These are phyloP conservation scores for Zaprionus tsacasi DNA, from an alignment of 1,140 invertebrate species.

Conservation along the genomic window DNA sequence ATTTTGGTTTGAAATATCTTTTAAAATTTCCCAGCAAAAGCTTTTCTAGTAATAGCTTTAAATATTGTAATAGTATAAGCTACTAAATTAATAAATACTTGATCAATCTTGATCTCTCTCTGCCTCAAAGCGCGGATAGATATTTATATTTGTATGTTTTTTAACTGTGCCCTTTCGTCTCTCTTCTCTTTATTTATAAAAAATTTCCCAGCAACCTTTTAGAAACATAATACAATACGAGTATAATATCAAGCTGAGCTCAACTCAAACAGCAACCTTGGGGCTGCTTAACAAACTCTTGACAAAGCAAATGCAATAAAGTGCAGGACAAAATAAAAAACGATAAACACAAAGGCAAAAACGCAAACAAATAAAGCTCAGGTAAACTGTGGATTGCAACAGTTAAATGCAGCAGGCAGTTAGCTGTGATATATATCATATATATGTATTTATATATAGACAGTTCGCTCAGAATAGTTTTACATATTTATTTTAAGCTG, in stretches of 20 bases:
- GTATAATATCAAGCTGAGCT: slow-evolving; percentile 8
- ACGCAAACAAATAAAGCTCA: slow-evolving; percentile 54
- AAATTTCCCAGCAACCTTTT: too few species aligned
- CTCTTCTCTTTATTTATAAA: too few species aligned
- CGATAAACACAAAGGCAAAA: slow-evolving; percentile 2
- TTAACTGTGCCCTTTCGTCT: too few species aligned
- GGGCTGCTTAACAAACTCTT: background rate
- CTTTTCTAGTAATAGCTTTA: too few species aligned
- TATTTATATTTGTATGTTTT: too few species aligned
- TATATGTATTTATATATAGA: background rate
- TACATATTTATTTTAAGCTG: background rate
- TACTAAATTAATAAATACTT: too few species aligned
- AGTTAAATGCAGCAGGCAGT: slow-evolving; percentile 23
- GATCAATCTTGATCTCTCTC: too few species aligned
- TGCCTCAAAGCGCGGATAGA: too few species aligned
- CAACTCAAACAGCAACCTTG: background rate
- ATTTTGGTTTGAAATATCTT: background rate
- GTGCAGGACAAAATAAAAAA: slow-evolving; percentile 1
- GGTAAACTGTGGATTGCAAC: slow-evolving; percentile 51
- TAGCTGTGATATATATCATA: slow-evolving; percentile 32
- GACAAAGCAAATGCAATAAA: slow-evolving; percentile 42
- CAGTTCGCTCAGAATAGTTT: slow-evolving; percentile 12
- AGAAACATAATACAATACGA: background rate
- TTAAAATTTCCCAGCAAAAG: background rate
- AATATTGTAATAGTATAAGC: too few species aligned